These are phyloP conservation scores for Echiichthys vipera DNA, from an alignment of 2,797 vertebrate species.

Conservation along the genomic window DNA sequence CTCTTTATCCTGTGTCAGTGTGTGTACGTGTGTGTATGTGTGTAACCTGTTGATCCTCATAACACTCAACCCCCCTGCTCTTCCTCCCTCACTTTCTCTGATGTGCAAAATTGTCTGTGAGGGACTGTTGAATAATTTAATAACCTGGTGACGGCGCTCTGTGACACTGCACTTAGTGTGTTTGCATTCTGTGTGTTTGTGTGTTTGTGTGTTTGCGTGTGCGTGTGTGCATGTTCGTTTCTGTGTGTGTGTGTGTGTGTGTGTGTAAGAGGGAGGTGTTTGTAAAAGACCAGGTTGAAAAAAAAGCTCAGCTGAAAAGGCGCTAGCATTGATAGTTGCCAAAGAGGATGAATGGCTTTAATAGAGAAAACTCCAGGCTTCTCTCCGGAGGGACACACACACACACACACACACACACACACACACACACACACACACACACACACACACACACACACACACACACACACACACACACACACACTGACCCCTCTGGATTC, in stretches of 20 bases:
- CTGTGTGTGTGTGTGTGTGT: too few species aligned
- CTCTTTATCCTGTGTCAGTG: neutral
- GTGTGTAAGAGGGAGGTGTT: too few species aligned
- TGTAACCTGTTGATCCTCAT: conserved; percentile 52
- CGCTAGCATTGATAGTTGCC: conserved; percentile 53
- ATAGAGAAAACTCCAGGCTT: conserved; percentile 71
- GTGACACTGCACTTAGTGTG: conserved; percentile 54
- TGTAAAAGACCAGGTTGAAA: conserved; percentile 43
- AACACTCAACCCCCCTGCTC: conserved; percentile 20
- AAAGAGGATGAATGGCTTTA: conserved; percentile 76
- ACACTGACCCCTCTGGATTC: conserved; percentile 54
- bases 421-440: conserved; percentile 27
- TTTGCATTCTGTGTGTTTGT: conserved; percentile 32
- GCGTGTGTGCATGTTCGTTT: too few species aligned
- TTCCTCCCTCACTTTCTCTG: conserved; percentile 55
- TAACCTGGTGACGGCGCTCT: conserved; percentile 33
- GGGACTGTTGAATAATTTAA: conserved; percentile 69
- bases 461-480: conserved; percentile 34
- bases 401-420: conserved; percentile 32
- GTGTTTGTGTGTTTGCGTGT: too few species aligned
- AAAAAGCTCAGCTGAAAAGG: conserved; percentile 52
- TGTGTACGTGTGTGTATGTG: conserved; percentile 14
- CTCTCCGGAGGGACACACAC: conserved; percentile 42
- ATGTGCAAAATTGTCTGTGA: conserved; percentile 70
- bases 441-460: conserved; percentile 31